Conservation (phyloP, 2,113 vertebrate species). For the Apeltes quadracus region DNA sequence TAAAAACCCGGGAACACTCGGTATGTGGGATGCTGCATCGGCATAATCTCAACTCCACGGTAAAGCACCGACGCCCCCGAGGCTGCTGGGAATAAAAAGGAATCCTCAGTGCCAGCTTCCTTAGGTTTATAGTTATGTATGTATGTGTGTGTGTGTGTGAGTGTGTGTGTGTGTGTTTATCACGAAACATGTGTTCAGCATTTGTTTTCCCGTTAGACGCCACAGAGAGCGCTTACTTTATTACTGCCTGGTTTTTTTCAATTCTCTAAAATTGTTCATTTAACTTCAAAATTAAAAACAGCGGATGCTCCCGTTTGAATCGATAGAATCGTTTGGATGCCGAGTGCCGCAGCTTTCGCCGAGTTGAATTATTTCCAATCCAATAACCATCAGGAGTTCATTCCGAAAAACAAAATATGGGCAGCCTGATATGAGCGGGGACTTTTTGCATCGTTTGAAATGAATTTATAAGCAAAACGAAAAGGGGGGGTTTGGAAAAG, state of each 20-base stretch:
- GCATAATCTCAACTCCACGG: slow-evolving; percentile 65
- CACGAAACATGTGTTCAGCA: slow-evolving; percentile 2
- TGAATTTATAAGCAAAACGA: not conserved
- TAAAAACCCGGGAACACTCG: slow-evolving; percentile 25
- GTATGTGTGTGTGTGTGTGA: not conserved
- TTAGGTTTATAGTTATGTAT: slow-evolving; percentile 4
- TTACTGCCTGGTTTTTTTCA: not conserved
- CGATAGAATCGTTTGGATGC: not conserved
- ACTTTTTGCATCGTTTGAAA: not conserved
- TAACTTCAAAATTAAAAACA: not conserved
- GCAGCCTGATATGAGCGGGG: not conserved
- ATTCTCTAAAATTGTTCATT: not conserved
- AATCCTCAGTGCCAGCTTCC: slow-evolving; percentile 9
- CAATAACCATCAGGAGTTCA: not conserved
- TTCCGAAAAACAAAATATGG: not conserved
- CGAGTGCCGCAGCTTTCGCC: not conserved
- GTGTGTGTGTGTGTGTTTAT: slow-evolving; percentile 3
- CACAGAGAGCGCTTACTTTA: not conserved
- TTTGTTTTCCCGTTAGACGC: not conserved
- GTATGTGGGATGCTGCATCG: slow-evolving; percentile 66
- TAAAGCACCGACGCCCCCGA: slow-evolving; percentile 29
- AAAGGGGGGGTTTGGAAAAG: not conserved
- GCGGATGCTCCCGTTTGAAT: not conserved
- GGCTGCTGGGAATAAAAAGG: slow-evolving; percentile 8
- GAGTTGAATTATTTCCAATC: not conserved